A percentile compares a stretch with the other conserved stretches of the same genome.
Evolutionary conservation across 2,797 vertebrate species (phyloP).

Genomic region (Lagodon rhomboides): DNA sequence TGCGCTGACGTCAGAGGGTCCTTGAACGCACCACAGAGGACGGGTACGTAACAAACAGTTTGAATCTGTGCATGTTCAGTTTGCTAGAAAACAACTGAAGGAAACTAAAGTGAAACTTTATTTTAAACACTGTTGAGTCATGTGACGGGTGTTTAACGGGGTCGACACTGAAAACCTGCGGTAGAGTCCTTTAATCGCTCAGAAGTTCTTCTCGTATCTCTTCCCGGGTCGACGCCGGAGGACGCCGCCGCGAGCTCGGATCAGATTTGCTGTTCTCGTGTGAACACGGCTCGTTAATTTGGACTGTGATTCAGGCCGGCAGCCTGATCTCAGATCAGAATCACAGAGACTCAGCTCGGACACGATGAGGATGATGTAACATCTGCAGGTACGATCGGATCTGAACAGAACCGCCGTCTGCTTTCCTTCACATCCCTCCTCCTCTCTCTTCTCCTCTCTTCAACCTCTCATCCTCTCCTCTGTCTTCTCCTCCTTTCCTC

Average conservation of each 20-base stretch:
- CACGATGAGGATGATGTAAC: slow-evolving; percentile 53
- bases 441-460: too few species aligned
- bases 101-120: background rate
- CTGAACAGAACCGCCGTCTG: background rate
- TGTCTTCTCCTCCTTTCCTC: too few species aligned
- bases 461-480: too few species aligned
- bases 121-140: background rate
- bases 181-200: background rate
- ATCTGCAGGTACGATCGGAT: slow-evolving; percentile 2
- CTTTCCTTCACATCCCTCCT: too few species aligned
- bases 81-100: background rate
- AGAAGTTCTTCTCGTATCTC: too few species aligned
- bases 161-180: background rate
- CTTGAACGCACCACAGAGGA: too few species aligned
- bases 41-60: too few species aligned
- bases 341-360: slow-evolving; percentile 9
- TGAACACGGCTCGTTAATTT: slow-evolving; percentile 19
- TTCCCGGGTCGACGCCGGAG: background rate
- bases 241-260: background rate
- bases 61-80: background rate
- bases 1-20: too few species aligned
- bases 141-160: background rate
- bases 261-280: background rate
- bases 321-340: slow-evolving; percentile 9
- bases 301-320: slow-evolving; percentile 29